Evolutionary conservation across 2,113 vertebrate species (phyloP).

Genomic region (Pomatostomus ruficeps): DNA sequence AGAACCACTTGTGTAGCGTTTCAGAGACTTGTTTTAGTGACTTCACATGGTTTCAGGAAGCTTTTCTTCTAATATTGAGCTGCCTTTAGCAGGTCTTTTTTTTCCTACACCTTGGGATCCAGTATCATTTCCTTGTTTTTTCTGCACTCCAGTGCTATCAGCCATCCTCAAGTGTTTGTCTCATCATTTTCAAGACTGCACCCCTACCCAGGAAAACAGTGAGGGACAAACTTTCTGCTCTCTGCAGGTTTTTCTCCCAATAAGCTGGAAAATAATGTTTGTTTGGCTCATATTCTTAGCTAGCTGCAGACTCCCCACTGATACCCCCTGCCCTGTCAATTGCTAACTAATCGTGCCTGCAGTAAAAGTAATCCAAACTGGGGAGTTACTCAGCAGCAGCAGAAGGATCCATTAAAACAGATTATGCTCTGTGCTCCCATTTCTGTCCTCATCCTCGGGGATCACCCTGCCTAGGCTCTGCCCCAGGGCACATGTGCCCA

Average conservation of each 20-base stretch:
- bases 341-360: conserved; percentile 41
- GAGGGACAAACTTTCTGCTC: conserved; percentile 31
- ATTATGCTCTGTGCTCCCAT: not conserved
- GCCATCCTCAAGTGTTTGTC: conserved; percentile 47
- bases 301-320: not conserved
- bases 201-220: conserved; percentile 35
- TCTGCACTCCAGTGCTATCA: conserved; percentile 34
- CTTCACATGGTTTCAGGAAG: not conserved
- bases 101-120: not conserved
- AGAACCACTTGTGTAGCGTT: not conserved
- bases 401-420: conserved; percentile 29
- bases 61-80: not conserved
- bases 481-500: not conserved
- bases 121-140: conserved; percentile 22
- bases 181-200: conserved; percentile 16
- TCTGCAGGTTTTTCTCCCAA: conserved; percentile 41
- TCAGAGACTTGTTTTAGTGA: conserved; percentile 23
- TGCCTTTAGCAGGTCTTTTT: not conserved
- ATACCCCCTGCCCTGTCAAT: conserved; percentile 43
- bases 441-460: not conserved
- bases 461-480: not conserved
- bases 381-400: conserved; percentile 3
- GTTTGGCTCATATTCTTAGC: conserved; percentile 39
- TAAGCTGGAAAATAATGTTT: conserved; percentile 46
- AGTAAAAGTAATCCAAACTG: conserved; percentile 30